Conservation (phyloP, 64 coral and sea anemone genomes). For the Montipora sp. region DNA sequence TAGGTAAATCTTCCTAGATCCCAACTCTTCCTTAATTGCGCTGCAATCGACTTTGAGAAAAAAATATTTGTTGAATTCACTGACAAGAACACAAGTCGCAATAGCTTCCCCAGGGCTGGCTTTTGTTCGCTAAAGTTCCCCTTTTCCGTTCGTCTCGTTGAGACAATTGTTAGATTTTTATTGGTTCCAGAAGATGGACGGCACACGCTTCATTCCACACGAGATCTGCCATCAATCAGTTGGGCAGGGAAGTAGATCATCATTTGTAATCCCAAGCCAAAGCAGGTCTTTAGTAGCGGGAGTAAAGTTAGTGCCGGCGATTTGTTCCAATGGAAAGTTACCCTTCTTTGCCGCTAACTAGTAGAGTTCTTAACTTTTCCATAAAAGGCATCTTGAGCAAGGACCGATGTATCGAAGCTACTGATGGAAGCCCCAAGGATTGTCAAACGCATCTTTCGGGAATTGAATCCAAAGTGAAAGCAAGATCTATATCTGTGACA, state of each 20-base stretch:
- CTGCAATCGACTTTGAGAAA: not conserved
- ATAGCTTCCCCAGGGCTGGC: not conserved
- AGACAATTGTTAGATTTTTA: slow-evolving; percentile 15
- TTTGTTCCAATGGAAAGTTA: not conserved
- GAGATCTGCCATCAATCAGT: not conserved
- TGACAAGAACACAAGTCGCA: not conserved
- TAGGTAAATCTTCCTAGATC: too few species aligned
- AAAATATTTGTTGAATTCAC: not conserved
- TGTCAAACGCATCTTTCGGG: not conserved
- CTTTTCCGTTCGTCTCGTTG: not conserved
- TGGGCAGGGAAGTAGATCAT: not conserved
- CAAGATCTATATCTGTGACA: not conserved
- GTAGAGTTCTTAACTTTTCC: not conserved
- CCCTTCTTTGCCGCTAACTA: not conserved
- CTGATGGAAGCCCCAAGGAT: not conserved
- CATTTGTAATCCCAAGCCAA: too few species aligned
- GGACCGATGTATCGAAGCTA: not conserved
- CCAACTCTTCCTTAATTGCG: too few species aligned
- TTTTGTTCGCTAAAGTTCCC: not conserved
- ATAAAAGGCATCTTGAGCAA: slow-evolving; percentile 22
- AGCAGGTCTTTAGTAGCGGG: too few species aligned
- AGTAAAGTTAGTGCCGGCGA: not conserved
- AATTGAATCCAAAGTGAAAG: not conserved
- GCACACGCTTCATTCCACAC: slow-evolving; percentile 6
- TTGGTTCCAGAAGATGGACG: not conserved